These are phyloP conservation scores for Diaphora mendica DNA, from an alignment of 2,888 invertebrate genomes.

Conservation along the genomic window DNA sequence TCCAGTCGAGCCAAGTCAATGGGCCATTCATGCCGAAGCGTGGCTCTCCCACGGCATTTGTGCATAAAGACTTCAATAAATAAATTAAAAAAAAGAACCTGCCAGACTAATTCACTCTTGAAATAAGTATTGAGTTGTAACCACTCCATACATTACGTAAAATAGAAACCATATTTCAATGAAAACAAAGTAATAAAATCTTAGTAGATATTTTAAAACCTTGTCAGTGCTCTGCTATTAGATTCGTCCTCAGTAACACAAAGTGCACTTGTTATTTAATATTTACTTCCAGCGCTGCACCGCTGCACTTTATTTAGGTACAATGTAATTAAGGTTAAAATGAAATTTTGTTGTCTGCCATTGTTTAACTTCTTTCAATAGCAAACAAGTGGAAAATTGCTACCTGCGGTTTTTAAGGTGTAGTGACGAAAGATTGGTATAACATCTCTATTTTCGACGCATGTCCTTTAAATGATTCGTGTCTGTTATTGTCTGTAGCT, in stretches of 20 bases:
- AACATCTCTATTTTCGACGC: background rate
- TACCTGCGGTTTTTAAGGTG: background rate
- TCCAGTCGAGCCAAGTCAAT: too few species aligned
- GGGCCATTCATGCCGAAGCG: too few species aligned
- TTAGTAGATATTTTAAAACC: background rate
- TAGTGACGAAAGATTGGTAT: background rate
- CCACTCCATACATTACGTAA: background rate
- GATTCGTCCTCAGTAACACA: constrained; percentile 41
- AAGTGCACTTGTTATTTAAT: constrained; percentile 44
- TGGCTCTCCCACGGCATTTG: too few species aligned
- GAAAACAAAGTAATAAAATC: constrained; percentile 2
- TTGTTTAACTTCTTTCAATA: background rate
- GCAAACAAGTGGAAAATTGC: background rate
- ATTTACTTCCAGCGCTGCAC: constrained; percentile 20
- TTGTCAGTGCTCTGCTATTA: constrained; percentile 28
- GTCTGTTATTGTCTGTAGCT: background rate
- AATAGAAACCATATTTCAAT: background rate
- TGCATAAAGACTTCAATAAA: too few species aligned
- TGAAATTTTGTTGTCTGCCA: background rate
- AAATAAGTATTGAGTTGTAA: background rate
- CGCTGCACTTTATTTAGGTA: constrained; percentile 17
- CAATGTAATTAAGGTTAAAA: constrained; percentile 11
- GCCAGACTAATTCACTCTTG: background rate
- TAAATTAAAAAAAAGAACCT: background rate
- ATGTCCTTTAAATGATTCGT: background rate